phyloP scores from a whole-genome alignment of 2,888 invertebrate species.

The Spilarctia lutea region DNA sequence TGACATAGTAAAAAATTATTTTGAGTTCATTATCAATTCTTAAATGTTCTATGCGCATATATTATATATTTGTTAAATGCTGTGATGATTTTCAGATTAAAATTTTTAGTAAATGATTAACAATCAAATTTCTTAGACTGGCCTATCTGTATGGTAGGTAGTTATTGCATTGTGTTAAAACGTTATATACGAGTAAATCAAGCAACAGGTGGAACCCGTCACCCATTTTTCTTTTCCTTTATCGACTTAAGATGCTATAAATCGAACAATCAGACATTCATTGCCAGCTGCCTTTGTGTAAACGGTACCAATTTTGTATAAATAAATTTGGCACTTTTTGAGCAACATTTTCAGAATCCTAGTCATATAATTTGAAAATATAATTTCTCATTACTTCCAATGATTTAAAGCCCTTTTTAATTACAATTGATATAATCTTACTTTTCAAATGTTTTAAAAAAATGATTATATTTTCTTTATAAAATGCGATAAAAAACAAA shows the following conservation, averaged over 20 bases:
- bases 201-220: slow-evolving; percentile 19
- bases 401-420: slow-evolving; percentile 14
- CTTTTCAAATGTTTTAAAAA: slow-evolving; percentile 9
- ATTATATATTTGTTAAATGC: not conserved
- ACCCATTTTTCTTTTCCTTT: slow-evolving; percentile 16
- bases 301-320: slow-evolving; percentile 34
- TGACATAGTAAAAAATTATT: slow-evolving; percentile 27
- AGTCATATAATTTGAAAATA: slow-evolving; percentile 25
- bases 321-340: slow-evolving; percentile 61
- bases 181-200: slow-evolving; percentile 3
- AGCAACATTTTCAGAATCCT: slow-evolving; percentile 49
- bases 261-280: slow-evolving; percentile 33
- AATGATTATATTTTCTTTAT: not conserved
- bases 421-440: slow-evolving; percentile 1
- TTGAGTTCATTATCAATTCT: not conserved
- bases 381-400: slow-evolving; percentile 4
- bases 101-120: not conserved
- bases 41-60: not conserved
- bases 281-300: slow-evolving; percentile 41
- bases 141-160: not conserved
- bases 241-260: slow-evolving; percentile 25
- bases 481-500: slow-evolving; percentile 17
- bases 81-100: not conserved
- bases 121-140: not conserved
- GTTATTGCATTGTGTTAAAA: slow-evolving; percentile 15